These are phyloP conservation scores for Sminthurides bifidus DNA, from an alignment of 1,140 invertebrate species.

Conservation along the genomic window DNA sequence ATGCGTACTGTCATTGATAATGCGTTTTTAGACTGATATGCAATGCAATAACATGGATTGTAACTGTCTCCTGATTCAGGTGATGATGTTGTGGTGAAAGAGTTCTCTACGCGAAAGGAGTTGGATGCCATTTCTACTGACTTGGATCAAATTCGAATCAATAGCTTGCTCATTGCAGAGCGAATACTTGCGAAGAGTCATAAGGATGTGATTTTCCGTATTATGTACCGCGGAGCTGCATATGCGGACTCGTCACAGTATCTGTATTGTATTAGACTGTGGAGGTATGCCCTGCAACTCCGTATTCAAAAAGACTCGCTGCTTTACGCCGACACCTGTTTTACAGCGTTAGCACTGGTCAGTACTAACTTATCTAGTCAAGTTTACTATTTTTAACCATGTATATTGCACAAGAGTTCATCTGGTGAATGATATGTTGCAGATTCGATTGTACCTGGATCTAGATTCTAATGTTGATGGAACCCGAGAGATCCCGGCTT, in stretches of 20 bases:
- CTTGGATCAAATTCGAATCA: conserved; percentile 65
- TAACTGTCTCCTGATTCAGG: too few species aligned
- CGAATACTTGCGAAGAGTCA: conserved; percentile 65
- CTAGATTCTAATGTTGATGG: conserved; percentile 25
- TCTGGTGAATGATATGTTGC: background rate
- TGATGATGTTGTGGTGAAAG: conserved; percentile 35
- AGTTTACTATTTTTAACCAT: background rate
- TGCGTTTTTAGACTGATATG: too few species aligned
- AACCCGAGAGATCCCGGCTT: conserved; percentile 12
- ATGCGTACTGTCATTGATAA: too few species aligned
- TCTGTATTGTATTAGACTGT: conserved; percentile 72
- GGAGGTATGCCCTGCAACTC: conserved; percentile 64
- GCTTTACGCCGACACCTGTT: conserved; percentile 59
- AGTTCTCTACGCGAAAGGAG: conserved; percentile 59
- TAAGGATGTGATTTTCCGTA: conserved; percentile 66
- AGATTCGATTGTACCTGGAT: conserved; percentile 31
- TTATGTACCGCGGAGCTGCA: conserved; percentile 54
- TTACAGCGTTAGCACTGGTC: conserved; percentile 65
- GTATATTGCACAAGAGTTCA: background rate
- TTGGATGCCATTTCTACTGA: conserved; percentile 57
- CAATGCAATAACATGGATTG: too few species aligned
- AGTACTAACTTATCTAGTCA: conserved; percentile 4
- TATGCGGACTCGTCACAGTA: conserved; percentile 74
- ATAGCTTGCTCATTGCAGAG: conserved; percentile 69
- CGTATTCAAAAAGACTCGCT: conserved; percentile 64